Conservation (phyloP, 2,888 invertebrate genomes). For the Osedax frankpressi region DNA sequence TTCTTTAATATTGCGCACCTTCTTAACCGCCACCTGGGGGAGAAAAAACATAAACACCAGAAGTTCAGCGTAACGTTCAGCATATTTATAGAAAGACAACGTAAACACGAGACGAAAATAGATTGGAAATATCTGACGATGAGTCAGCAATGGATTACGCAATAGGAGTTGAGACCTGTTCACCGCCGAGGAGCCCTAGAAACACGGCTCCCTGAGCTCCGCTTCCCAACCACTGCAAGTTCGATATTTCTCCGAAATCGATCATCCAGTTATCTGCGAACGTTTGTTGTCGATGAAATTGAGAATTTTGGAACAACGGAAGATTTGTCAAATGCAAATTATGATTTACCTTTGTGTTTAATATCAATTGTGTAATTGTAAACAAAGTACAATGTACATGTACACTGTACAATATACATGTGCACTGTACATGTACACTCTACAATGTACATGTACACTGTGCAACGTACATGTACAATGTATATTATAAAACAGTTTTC, state of each 20-base stretch:
- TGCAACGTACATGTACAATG: too few relatives aligned
- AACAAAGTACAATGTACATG: too few relatives aligned
- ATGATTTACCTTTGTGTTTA: neutral
- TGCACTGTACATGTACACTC: too few relatives aligned
- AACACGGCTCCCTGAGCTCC: slow-evolving; percentile 94
- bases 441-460: too few relatives aligned
- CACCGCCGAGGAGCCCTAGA: slow-evolving; percentile 62
- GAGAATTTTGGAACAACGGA: too few relatives aligned
- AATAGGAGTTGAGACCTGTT: slow-evolving; percentile 89
- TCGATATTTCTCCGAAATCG: slow-evolving; percentile 74
- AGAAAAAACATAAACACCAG: neutral
- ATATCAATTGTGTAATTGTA: neutral
- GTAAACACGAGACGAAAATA: neutral
- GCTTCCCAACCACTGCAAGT: slow-evolving; percentile 78
- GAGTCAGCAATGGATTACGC: too few relatives aligned
- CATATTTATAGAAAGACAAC: neutral
- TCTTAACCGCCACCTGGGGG: slow-evolving; percentile 65
- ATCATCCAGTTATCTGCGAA: slow-evolving; percentile 68
- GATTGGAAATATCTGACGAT: neutral
- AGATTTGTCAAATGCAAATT: too few relatives aligned
- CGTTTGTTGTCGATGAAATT: too few relatives aligned
- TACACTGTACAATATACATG: too few relatives aligned
- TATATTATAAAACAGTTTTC: too few relatives aligned
- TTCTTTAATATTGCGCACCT: slow-evolving; percentile 77
- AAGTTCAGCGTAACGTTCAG: neutral